Conservation (phyloP, 2,113 vertebrate species). For the Oplegnathus fasciatus region DNA sequence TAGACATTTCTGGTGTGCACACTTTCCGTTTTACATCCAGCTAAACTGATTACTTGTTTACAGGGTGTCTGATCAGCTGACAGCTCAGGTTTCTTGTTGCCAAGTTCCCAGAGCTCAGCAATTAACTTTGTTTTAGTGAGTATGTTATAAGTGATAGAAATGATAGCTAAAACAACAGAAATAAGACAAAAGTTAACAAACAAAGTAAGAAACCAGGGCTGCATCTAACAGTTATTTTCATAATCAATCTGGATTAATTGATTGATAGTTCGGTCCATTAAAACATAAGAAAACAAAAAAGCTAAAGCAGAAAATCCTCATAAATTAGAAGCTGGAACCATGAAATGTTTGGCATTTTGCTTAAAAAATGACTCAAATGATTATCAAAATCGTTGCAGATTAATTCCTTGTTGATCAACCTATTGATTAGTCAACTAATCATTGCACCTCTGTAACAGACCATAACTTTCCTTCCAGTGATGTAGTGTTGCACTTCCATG, state of each 20-base stretch:
- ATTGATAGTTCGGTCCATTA: too few relatives aligned
- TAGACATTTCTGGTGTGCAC: not conserved
- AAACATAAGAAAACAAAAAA: not conserved
- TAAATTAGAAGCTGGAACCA: too few relatives aligned
- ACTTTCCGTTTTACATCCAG: not conserved
- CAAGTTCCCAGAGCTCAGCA: not conserved
- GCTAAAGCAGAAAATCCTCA: not conserved
- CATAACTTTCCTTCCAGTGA: too few relatives aligned
- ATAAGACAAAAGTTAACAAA: not conserved
- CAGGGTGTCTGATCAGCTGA: not conserved
- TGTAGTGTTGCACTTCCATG: not conserved
- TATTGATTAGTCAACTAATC: too few relatives aligned
- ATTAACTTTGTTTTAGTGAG: not conserved
- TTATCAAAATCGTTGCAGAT: too few relatives aligned
- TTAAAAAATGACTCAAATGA: not conserved
- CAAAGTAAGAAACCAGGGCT: not conserved
- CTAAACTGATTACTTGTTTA: not conserved
- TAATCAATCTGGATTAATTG: not conserved
- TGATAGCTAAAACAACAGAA: not conserved
- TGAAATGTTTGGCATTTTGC: not conserved
- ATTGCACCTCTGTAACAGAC: too few relatives aligned
- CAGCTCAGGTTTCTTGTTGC: not conserved
- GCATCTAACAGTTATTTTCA: not conserved
- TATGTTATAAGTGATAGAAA: not conserved
- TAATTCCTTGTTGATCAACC: too few relatives aligned